Percentiles rank a stretch among this genome's conserved stretches.
Conservation (phyloP, 2,113 vertebrate species). For the Dunckerocampus dactyliophorus region DNA sequence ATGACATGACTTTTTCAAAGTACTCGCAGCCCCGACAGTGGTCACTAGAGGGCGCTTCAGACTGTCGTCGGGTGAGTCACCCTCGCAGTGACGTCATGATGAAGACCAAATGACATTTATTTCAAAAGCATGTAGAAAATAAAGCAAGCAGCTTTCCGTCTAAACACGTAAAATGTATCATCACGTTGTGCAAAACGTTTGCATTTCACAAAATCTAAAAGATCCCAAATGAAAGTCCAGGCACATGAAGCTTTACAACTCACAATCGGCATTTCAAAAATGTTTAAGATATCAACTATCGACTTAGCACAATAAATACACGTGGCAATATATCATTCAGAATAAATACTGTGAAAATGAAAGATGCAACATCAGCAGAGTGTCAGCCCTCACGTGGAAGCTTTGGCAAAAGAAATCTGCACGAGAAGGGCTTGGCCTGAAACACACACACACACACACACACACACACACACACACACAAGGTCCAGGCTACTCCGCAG, state of each 20-base stretch:
- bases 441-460: constrained; percentile 27
- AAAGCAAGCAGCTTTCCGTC: constrained; percentile 39
- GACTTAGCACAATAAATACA: constrained; percentile 98
- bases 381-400: constrained; percentile 64
- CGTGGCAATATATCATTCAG: constrained; percentile 88
- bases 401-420: constrained; percentile 79
- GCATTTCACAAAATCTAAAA: constrained; percentile 62
- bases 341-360: constrained; percentile 91
- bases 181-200: constrained; percentile 68
- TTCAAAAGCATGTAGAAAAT: constrained; percentile 65
- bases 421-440: constrained; percentile 35
- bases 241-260: constrained; percentile 85
- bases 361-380: constrained; percentile 67
- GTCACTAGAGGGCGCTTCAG: constrained; percentile 48
- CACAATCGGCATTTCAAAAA: constrained; percentile 77
- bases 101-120: constrained; percentile 50
- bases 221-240: constrained; percentile 70
- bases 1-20: too few relatives aligned
- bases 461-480: constrained; percentile 16
- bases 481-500: constrained; percentile 14
- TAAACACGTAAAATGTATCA: constrained; percentile 50
- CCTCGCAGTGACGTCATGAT: constrained; percentile 1
- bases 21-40: constrained; percentile 1
- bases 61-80: not conserved
- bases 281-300: constrained; percentile 79